Percentiles rank a stretch among this genome's conserved stretches.
phyloP scores from a whole-genome alignment of 2,113 vertebrate species.

The Perca fluviatilis region DNA sequence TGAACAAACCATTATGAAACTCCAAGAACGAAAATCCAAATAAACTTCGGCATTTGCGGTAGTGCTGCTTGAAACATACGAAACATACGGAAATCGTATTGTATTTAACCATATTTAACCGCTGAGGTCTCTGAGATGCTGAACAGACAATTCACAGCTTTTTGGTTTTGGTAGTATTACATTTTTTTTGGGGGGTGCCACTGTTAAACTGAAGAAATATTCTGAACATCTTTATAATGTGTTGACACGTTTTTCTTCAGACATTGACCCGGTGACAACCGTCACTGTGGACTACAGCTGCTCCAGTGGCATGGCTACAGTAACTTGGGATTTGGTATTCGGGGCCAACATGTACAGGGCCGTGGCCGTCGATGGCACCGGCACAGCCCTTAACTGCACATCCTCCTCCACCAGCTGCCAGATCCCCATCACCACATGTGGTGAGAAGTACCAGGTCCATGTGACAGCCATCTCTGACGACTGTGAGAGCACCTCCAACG shows the following conservation, averaged over 20 bases:
- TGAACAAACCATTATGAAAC: background rate
- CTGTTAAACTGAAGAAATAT: background rate
- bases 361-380: constrained; percentile 51
- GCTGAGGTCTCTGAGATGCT: too few species aligned
- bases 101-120: background rate
- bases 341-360: constrained; percentile 76
- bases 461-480: constrained; percentile 67
- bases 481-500: constrained; percentile 72
- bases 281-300: constrained; percentile 76
- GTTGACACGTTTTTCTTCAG: constrained; percentile 51
- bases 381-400: constrained; percentile 67
- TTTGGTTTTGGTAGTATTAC: too few species aligned
- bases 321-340: constrained; percentile 74
- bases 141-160: too few species aligned
- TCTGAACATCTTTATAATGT: background rate
- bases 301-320: constrained; percentile 52
- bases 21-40: background rate
- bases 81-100: background rate
- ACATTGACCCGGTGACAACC: constrained; percentile 63
- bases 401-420: constrained; percentile 70
- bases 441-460: constrained; percentile 68
- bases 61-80: background rate
- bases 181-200: too few species aligned
- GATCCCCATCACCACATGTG: constrained; percentile 73
- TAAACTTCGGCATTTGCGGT: background rate